Base-by-base conservation (phyloP, 2,113 vertebrate genomes). In the Siniperca chuatsi region DNA sequence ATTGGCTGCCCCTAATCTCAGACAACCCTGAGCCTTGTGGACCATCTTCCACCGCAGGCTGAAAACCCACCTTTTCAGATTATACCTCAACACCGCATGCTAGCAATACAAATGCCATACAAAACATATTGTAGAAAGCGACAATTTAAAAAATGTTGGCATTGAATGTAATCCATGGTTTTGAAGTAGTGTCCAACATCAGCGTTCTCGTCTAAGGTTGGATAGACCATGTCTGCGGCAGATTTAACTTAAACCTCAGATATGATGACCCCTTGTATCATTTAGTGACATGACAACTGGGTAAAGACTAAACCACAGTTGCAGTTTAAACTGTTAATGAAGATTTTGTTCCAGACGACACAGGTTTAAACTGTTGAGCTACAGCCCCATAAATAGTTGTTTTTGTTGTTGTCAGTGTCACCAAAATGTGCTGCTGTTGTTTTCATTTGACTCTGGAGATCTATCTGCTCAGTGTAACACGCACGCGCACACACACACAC, bases 381-480 rank as follows among this genome's bases (percentile, higher is more conserved):
- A 60, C 61, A 20, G 12, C 4, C 5, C 3, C 33, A 61, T 42
- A 15, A 29, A 48, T 50, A 72, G 16, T 21, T 25, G 62, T 33
- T 37, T 11, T 62, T 21, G 7, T 40, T 62, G 25, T 54, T 69
- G 33, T 52, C 52, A 16, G 7, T 82, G 58, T 55, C 57, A 52
- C 44, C 69, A 54, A 78, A 88, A 84, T 88, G 57, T 58, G 52
- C 55, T 23, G 50, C 46, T 79, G 84, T 81, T 52, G 58, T 66
- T 82, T 86, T 83, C 33, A 62, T 60, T 77, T 68, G 50, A 79
- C 72, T 67, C 44, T 35, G 57, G 70, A 69, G 54, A 72, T 62
- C 71, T 85, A 46, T 58, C 77, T 46, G 48, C 40, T 42, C 21
- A 77, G 74, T 68, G 23, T 48, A 48, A 48, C 13, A 16, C 46